Evolutionary conservation across 2,888 invertebrate species (phyloP).

Genomic region (Yponomeuta plumbellus): DNA sequence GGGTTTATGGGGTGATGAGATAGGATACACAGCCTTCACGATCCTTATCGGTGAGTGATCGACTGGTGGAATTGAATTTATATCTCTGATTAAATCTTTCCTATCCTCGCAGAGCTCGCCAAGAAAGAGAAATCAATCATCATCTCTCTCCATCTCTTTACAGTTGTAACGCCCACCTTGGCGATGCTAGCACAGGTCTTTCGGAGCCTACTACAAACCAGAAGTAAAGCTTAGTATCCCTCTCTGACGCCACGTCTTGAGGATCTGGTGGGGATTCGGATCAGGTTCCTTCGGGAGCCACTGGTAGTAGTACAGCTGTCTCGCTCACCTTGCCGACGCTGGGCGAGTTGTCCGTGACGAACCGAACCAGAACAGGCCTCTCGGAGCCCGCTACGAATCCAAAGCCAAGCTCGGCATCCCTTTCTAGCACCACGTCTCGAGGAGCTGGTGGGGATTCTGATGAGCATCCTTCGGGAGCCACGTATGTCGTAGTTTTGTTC

Average conservation of each 20-base stretch:
- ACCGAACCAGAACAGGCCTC: conserved; percentile 92
- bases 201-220: too few relatives aligned
- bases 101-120: too few relatives aligned
- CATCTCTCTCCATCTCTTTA: too few relatives aligned
- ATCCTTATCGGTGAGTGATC: too few relatives aligned
- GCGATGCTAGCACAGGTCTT: conserved; percentile 95
- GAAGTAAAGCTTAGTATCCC: too few relatives aligned
- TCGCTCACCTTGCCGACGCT: conserved; percentile 85
- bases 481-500: conserved; percentile 94
- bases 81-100: too few relatives aligned
- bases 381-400: conserved; percentile 98
- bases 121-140: too few relatives aligned
- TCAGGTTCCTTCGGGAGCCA: conserved; percentile 83
- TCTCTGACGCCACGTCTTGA: too few relatives aligned
- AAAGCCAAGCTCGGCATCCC: conserved; percentile 89
- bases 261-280: conserved; percentile 88
- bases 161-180: conserved; percentile 76
- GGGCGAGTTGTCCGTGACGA: conserved; percentile 92
- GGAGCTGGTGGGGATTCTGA: conserved; percentile 88
- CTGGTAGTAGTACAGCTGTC: conserved; percentile 47
- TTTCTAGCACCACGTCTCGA: conserved; percentile 82
- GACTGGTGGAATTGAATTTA: too few relatives aligned
- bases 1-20: too few relatives aligned
- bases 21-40: too few relatives aligned
- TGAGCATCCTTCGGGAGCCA: conserved; percentile 83